phyloP scores from a whole-genome alignment of 2,113 vertebrate genomes.

The Willisornis vidua region DNA sequence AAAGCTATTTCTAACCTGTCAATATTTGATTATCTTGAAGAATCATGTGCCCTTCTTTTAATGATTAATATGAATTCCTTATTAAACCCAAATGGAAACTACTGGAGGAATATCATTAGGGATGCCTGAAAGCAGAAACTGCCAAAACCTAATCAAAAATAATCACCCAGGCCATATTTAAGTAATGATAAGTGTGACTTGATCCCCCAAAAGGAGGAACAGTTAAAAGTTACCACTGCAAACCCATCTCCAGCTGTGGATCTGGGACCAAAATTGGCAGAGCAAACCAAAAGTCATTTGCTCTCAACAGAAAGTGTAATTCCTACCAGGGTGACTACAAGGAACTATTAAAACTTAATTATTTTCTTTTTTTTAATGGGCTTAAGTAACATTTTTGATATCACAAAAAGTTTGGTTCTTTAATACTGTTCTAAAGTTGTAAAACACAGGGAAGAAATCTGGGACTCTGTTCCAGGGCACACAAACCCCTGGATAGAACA shows the following conservation, averaged over 20 bases:
- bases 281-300: background rate
- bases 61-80: slow-evolving; percentile 95
- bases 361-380: background rate
- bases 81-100: slow-evolving; percentile 78
- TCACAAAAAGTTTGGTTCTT: background rate
- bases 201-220: background rate
- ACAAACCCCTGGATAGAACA: background rate
- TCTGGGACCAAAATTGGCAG: background rate
- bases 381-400: background rate
- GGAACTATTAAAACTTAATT: accelerated
- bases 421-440: background rate
- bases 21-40: slow-evolving; percentile 97
- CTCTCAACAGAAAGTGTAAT: background rate
- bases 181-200: slow-evolving; percentile 63
- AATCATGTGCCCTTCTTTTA: slow-evolving; percentile 89
- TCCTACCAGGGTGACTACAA: background rate
- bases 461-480: background rate
- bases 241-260: background rate
- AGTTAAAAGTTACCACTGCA: background rate
- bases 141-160: slow-evolving; percentile 60
- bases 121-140: slow-evolving; percentile 70
- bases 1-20: slow-evolving; percentile 93
- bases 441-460: background rate
- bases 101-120: slow-evolving; percentile 72
- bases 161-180: slow-evolving; percentile 39